Evolutionary conservation across 2,888 invertebrate genomes (phyloP).

Genomic region (Cheiracanthium punctorium): DNA sequence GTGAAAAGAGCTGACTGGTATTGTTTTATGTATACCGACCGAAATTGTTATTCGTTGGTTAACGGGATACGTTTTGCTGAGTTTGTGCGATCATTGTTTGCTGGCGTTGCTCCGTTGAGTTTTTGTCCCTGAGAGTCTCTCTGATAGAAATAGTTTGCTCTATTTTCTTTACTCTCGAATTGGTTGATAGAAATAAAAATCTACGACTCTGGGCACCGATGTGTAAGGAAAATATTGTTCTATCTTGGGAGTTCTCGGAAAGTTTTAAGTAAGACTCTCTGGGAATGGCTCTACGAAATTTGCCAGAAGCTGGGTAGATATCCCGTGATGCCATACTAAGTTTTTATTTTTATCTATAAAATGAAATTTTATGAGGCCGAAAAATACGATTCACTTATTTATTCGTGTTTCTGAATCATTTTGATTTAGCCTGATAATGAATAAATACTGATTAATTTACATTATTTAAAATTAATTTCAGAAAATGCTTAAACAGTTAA

Average conservation of each 20-base stretch:
- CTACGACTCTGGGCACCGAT: background rate
- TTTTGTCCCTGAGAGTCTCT: no score
- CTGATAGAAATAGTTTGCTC: background rate
- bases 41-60: conserved; percentile 34
- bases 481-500: no score
- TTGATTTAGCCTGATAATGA: no score
- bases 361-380: background rate
- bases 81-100: background rate
- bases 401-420: background rate
- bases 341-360: no score
- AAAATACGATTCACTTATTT: background rate
- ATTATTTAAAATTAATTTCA: no score
- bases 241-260: no score
- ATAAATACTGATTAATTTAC: no score
- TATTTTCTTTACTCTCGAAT: background rate
- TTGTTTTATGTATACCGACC: conserved; percentile 52
- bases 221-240: background rate
- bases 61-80: background rate
- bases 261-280: no score
- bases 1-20: conserved; percentile 54
- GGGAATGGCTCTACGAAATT: no score
- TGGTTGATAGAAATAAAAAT: background rate
- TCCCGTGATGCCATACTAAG: no score
- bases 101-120: background rate
- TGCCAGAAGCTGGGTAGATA: no score